Evolutionary conservation across 2,113 vertebrate genomes (phyloP).

Genomic region (Carettochelys insculpta): DNA sequence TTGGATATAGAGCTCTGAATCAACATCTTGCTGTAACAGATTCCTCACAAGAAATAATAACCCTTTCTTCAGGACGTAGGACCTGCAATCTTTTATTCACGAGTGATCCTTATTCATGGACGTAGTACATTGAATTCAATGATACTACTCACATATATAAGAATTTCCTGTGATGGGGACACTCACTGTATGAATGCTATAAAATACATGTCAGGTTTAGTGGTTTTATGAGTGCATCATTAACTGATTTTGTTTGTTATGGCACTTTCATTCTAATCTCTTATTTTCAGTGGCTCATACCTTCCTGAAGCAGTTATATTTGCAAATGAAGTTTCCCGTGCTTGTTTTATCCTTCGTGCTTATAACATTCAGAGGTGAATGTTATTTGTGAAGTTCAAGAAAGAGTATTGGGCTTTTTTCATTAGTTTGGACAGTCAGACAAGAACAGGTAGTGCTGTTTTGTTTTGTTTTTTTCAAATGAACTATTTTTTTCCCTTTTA

Average conservation of each 20-base stretch:
- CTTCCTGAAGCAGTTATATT: not conserved
- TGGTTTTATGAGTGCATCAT: not conserved
- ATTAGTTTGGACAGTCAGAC: not conserved
- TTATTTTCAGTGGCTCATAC: conserved; percentile 39
- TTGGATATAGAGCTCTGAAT: not conserved
- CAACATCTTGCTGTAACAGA: not conserved
- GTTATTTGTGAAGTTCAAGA: conserved; percentile 9
- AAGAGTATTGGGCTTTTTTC: not conserved
- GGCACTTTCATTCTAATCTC: not conserved
- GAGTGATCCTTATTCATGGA: not conserved
- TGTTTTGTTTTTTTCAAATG: not conserved
- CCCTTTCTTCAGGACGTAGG: not conserved
- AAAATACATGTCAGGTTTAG: not conserved
- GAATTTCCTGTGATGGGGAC: not conserved
- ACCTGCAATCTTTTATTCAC: not conserved
- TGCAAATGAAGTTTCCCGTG: not conserved
- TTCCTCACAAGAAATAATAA: not conserved
- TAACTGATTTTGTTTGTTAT: not conserved
- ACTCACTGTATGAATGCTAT: not conserved
- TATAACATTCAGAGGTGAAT: not conserved
- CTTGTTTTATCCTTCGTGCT: conserved; percentile 4
- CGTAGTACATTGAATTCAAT: fast-evolving
- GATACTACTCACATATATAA: not conserved
- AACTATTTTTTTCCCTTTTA: not conserved
- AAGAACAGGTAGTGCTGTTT: not conserved